phyloP scores from a whole-genome alignment of 2,797 vertebrate genomes.

The Luscinia luscinia region DNA sequence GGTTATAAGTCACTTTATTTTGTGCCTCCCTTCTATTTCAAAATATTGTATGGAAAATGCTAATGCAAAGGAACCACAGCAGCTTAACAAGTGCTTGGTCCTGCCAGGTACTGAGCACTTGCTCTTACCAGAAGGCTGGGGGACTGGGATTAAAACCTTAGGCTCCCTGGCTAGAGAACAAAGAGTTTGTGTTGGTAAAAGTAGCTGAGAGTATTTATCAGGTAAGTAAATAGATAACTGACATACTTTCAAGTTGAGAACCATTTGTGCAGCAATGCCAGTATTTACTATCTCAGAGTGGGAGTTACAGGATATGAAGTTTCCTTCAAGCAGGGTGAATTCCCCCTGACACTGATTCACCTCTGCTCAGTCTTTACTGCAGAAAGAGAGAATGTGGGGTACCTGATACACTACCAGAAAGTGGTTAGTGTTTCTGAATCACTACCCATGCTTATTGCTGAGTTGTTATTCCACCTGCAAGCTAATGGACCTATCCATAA shows the following conservation, averaged over 20 bases:
- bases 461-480: neutral
- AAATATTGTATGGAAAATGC: slow-evolving; percentile 23
- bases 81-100: slow-evolving; percentile 29
- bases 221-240: neutral
- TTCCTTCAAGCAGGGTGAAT: neutral
- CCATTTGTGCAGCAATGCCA: neutral
- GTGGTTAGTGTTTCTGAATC: neutral
- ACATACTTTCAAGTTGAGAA: neutral
- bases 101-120: neutral
- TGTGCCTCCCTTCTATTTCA: neutral
- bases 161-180: neutral
- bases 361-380: neutral
- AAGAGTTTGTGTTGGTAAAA: neutral
- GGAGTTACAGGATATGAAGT: neutral
- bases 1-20: slow-evolving; percentile 30
- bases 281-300: neutral
- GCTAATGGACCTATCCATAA: neutral
- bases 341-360: neutral
- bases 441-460: neutral
- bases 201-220: neutral
- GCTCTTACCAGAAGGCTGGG: neutral
- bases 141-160: neutral
- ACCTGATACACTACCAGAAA: neutral
- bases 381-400: neutral
- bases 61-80: neutral